Percentiles rank a stretch among this genome's conserved stretches.
phyloP scores from a whole-genome alignment of 1,140 invertebrate species.

The Ostrea edulis region DNA sequence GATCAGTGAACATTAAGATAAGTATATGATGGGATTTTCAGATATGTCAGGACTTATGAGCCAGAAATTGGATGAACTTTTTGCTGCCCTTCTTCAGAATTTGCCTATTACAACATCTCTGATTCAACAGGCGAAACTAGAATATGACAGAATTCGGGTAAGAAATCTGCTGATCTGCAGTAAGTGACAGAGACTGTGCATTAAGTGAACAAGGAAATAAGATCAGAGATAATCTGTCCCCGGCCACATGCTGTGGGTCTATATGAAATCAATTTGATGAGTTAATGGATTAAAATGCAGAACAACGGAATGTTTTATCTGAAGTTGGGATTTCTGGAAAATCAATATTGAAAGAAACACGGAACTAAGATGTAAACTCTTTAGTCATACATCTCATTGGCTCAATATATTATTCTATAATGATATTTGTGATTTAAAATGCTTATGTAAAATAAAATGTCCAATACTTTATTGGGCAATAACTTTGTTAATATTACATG shows the following conservation, averaged over 20 bases:
- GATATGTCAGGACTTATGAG: slow-evolving; percentile 19
- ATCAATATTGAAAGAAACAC: background rate
- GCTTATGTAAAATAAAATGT: no score
- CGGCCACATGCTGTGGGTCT: background rate
- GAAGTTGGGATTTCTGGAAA: background rate
- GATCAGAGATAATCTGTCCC: background rate
- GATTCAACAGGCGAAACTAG: background rate
- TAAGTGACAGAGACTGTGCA: background rate
- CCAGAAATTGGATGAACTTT: background rate
- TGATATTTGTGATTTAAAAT: no score
- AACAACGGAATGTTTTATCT: slow-evolving; percentile 2
- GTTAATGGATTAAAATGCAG: background rate
- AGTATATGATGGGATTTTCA: background rate
- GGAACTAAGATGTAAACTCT: background rate
- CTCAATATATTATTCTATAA: no score
- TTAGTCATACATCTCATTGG: background rate
- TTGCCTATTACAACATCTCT: background rate
- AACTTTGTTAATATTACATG: no score
- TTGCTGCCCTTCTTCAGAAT: background rate
- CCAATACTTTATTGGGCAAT: no score
- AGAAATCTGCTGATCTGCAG: background rate
- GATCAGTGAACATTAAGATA: no score
- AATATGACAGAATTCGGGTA: background rate
- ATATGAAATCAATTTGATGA: slow-evolving; percentile 24
- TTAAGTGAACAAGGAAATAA: background rate